Base-by-base conservation (phyloP, 2,113 vertebrate genomes). In the Carlito syrichta region DNA sequence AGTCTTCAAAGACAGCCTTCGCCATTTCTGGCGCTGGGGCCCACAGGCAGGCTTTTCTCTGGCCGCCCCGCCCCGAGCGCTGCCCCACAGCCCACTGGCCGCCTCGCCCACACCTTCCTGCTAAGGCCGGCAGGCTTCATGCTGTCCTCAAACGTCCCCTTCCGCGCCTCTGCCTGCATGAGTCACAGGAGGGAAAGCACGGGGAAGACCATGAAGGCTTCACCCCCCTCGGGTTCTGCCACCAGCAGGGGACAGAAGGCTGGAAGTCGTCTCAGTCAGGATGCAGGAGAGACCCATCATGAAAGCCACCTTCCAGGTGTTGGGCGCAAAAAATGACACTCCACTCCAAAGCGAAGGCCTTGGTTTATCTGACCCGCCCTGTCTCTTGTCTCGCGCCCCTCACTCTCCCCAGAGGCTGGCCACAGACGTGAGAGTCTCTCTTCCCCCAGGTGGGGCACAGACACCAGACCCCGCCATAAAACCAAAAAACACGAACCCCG, bases 91-190 rank as follows among this genome's bases (percentile, higher is more conserved):
- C 52, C 14, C 0, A 1, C 22, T 23, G 45, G 30, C n/a, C n/a
- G n/a, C n/a, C n/a, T 43, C 25, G 40, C 60, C 48, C 9, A 6
- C 60, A 40, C 17, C 27, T 35, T 58, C 1, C 5, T 22, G 16
- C 12, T 5, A 0, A 10, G 9, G 52, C 35, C 12, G 9, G 54
- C 10, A 8, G 4, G 8, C 30, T 23, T 13, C 14, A 17, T 1
- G 3, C 32, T 5, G 9, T 16, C 35, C 84, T 68, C 63, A 52
- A 35, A 32, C 4, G 11, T 5, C 63, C 48, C 32, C 0, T 6
- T 14, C 7, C 32, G 56, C 45, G 10, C 3, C 38, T 54, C 82
- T 68, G 13, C 32, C 11, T 8, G 4, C 5, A 2, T 0, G 6
- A 50, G 63, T 50, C 40, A 54, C n/a, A n/a, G n/a, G n/a, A n/a